These are phyloP conservation scores for Drosophila ananassae DNA, from an alignment of 1,140 invertebrate genomes.

Conservation along the genomic window DNA sequence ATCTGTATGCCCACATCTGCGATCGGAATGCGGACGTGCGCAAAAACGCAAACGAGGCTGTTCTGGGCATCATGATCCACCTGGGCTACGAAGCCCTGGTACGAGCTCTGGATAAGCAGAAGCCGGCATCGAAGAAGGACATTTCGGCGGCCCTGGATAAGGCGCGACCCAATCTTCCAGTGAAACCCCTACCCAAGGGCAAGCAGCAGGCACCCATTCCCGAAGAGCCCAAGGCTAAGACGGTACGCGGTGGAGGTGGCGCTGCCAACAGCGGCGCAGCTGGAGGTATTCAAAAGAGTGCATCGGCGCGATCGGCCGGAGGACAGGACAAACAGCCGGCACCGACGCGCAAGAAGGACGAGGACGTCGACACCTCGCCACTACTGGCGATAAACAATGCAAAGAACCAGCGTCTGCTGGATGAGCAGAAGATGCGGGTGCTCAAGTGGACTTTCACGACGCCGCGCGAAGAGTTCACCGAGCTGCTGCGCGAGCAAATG, in stretches of 20 bases:
- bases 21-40: conserved; percentile 96
- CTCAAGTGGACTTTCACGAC: conserved; percentile 98
- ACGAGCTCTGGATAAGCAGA: conserved; percentile 91
- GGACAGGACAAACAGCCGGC: conserved; percentile 84
- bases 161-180: conserved; percentile 91
- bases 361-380: conserved; percentile 93
- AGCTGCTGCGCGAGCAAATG: conserved; percentile 96
- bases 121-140: conserved; percentile 93
- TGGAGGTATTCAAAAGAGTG: conserved; percentile 75
- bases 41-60: conserved; percentile 94
- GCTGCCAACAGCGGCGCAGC: conserved; percentile 52
- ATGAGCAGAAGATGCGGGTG: conserved; percentile 96
- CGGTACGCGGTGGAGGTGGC: conserved; percentile 85
- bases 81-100: conserved; percentile 93
- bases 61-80: conserved; percentile 97
- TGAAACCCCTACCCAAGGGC: conserved; percentile 90
- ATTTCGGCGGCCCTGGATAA: conserved; percentile 93
- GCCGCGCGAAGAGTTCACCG: conserved; percentile 96
- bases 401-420: conserved; percentile 95
- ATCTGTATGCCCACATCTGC: conserved; percentile 93
- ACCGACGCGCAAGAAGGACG: conserved; percentile 89
- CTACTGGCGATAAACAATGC: conserved; percentile 92
- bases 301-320: conserved; percentile 84
- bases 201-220: conserved; percentile 84
- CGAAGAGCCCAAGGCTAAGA: conserved; percentile 85